A percentile compares a stretch with the other conserved stretches of the same genome.
Evolutionary conservation across 2,797 vertebrate genomes (phyloP).

Genomic region (Carduelis carduelis): DNA sequence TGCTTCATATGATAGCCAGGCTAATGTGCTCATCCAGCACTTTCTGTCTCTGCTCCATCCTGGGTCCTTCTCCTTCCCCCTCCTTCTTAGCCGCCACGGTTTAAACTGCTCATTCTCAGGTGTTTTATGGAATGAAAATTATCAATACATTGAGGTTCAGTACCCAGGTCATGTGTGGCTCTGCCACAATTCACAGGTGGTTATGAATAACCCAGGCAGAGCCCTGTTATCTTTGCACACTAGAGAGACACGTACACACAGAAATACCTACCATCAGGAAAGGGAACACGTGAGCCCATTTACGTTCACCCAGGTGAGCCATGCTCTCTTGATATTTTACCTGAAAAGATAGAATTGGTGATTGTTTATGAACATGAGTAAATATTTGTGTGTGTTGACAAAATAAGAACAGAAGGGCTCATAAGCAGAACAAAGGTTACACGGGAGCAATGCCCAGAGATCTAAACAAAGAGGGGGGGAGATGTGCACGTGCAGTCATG

Average conservation of each 20-base stretch:
- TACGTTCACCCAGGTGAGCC: conserved; percentile 75
- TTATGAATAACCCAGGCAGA: background rate
- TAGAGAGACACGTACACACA: background rate
- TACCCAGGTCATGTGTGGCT: background rate
- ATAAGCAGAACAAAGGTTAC: conserved; percentile 1
- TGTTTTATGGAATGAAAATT: background rate
- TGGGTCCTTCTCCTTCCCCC: background rate
- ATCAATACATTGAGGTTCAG: background rate
- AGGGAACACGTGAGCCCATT: conserved; percentile 80
- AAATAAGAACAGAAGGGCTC: conserved; percentile 39
- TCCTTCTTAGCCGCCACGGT: background rate
- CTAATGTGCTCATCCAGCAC: background rate
- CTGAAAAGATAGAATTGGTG: conserved; percentile 64
- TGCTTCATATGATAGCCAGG: background rate
- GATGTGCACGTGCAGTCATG: background rate
- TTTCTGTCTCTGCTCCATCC: background rate
- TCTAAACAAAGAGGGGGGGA: background rate
- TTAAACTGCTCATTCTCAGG: background rate
- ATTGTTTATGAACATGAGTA: background rate
- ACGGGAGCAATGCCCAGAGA: background rate
- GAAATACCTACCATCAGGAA: conserved; percentile 85
- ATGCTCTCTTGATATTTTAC: conserved; percentile 73
- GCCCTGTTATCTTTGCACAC: background rate
- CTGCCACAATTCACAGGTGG: background rate
- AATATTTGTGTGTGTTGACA: conserved; percentile 30